Conservation (phyloP, 2,797 vertebrate genomes). For the Platyrinchus mystaceus region DNA sequence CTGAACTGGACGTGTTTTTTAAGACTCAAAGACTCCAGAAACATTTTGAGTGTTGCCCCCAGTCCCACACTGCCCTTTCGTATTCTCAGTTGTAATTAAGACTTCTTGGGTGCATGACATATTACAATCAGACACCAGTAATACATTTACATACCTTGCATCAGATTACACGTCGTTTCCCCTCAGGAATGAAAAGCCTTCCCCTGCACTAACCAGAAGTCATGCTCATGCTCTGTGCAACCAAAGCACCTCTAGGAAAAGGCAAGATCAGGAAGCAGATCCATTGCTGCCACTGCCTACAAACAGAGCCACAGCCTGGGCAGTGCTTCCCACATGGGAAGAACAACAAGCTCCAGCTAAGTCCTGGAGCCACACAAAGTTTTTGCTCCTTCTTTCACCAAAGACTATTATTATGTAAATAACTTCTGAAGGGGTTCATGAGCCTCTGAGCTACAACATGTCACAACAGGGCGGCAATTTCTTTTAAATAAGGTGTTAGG, state of each 20-base stretch:
- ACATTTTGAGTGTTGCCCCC: background rate
- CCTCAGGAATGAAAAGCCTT: background rate
- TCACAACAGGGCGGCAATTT: background rate
- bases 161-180: fast-evolving
- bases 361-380: background rate
- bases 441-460: background rate
- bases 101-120: background rate
- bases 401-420: background rate
- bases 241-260: background rate
- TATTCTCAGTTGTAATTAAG: background rate
- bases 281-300: background rate
- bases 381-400: background rate
- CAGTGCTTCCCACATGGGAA: background rate
- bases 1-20: background rate
- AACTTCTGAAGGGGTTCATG: background rate
- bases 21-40: background rate
- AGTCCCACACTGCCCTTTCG: background rate
- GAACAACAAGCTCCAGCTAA: background rate
- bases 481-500: background rate
- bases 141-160: background rate
- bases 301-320: background rate
- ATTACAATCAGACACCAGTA: background rate
- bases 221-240: background rate
- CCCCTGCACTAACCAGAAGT: background rate
- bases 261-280: background rate